A percentile compares a stretch with the other conserved stretches of the same genome.
These are phyloP conservation scores for Platalea minor DNA, from an alignment of 2,797 vertebrate species.

Conservation along the genomic window DNA sequence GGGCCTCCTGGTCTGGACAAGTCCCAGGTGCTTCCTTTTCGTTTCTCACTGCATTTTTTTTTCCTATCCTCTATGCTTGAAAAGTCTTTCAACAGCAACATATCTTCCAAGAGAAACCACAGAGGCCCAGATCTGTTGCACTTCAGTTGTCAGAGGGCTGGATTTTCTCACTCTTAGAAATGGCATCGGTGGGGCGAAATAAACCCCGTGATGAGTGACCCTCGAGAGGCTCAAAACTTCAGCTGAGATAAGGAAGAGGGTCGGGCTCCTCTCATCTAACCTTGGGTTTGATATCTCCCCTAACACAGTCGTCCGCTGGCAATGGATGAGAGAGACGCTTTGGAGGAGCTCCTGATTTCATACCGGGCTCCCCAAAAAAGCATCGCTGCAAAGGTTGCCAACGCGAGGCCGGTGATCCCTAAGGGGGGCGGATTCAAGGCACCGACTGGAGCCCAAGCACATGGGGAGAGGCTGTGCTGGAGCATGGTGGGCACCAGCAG, in stretches of 20 bases:
- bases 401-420: not conserved
- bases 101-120: slow-evolving; percentile 15
- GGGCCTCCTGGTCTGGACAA: not conserved
- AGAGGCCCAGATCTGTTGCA: not conserved
- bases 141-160: not conserved
- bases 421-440: not conserved
- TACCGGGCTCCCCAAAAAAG: not conserved
- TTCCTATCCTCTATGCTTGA: not conserved
- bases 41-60: not conserved
- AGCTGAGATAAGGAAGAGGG: not conserved
- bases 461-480: not conserved
- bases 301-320: not conserved
- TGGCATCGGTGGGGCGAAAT: not conserved
- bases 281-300: not conserved
- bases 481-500: not conserved
- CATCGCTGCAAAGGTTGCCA: not conserved
- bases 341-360: not conserved
- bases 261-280: not conserved
- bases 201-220: not conserved
- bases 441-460: accelerated
- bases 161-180: slow-evolving; percentile 17
- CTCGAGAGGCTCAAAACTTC: slow-evolving; percentile 10
- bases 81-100: not conserved
- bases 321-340: not conserved
- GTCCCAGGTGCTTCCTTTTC: not conserved